Percentiles rank a stretch among this genome's conserved stretches.
These are phyloP conservation scores for Darevskia mixta DNA, from an alignment of 2,797 vertebrate species.

Conservation along the genomic window DNA sequence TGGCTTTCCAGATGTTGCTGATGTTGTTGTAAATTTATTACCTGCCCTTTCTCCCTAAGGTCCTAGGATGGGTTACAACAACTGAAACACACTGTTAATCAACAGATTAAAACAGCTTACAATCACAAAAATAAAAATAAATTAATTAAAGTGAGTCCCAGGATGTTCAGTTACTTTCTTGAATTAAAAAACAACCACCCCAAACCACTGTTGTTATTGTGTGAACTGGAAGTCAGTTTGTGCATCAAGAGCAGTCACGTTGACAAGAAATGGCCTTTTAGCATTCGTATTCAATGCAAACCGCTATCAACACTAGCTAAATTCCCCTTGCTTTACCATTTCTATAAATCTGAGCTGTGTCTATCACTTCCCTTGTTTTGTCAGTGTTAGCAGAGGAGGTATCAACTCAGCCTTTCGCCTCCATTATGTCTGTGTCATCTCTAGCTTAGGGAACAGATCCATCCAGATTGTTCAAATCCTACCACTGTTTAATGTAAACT, in stretches of 20 bases:
- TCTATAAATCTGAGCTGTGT: background rate
- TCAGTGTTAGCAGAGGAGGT: slow-evolving; percentile 39
- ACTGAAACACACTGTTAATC: background rate
- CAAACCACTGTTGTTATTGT: background rate
- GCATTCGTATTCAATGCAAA: slow-evolving; percentile 24
- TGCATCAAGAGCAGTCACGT: background rate
- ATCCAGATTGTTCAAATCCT: slow-evolving; percentile 71
- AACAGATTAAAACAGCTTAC: background rate
- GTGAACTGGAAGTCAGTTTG: background rate
- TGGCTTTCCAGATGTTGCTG: background rate
- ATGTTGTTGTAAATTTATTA: no score
- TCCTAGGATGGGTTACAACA: no score
- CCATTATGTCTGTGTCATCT: slow-evolving; percentile 70
- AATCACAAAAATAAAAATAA: no score
- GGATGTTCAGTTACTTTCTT: background rate
- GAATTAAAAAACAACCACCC: background rate
- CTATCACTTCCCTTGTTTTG: slow-evolving; percentile 46
- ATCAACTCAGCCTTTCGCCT: slow-evolving; percentile 55
- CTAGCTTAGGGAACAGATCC: slow-evolving; percentile 70
- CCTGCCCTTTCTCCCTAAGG: background rate
- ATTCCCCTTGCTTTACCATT: slow-evolving; percentile 51
- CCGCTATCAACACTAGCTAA: slow-evolving; percentile 54
- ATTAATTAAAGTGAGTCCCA: background rate
- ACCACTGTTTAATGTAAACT: slow-evolving; percentile 76
- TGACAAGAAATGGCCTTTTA: slow-evolving; percentile 47